Evolutionary conservation across 2,797 vertebrate species (phyloP), one percentile per base, ranked within the genome.

Genomic region (Anableps anableps): DNA sequence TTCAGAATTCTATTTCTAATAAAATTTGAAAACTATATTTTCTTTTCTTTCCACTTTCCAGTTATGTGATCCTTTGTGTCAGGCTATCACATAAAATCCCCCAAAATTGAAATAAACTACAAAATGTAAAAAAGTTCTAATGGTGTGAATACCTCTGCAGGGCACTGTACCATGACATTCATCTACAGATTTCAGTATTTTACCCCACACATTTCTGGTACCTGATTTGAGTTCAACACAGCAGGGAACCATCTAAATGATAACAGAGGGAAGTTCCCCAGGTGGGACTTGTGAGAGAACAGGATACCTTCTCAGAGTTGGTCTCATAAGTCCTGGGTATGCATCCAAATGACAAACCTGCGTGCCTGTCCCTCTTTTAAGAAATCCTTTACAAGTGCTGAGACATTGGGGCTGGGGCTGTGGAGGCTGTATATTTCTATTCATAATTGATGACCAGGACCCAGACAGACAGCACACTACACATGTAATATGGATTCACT

Each of bases 391-490:
- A 96, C 96, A 96, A 96, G 94, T 90, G 95, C 91, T 91, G 90
- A 87, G 95, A 96, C 97, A 95, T 95, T 80, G 83, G 92, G 93
- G 94, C 96, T 94, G 85, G 90, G 92, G 77, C 88, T 92, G 92
- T 92, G 91, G 92, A 95, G 95, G 93, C 96, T 97, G 97, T 97
- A 96, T 96, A 94, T 96, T 96, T 96, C 96, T 96, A 97, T 98
- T 96, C 97, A 99, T 98, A 97, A 99, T 97, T 98, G 97, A 99
- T 98, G 97, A 94, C 93, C 89, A 89, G 96, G 95, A 96, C 95
- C 96, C 93, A 93, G 93, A 95, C 95, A 96, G 96, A 96, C 95
- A 95, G 96, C 96, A 88, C 91, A 94, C 95, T 95, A 96, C 97
- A 97, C 95, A 95, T 95, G 97, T 96, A 97, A 93, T 96, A 96